phyloP scores from a whole-genome alignment of 2,113 vertebrate species.

The Antennarius striatus region DNA sequence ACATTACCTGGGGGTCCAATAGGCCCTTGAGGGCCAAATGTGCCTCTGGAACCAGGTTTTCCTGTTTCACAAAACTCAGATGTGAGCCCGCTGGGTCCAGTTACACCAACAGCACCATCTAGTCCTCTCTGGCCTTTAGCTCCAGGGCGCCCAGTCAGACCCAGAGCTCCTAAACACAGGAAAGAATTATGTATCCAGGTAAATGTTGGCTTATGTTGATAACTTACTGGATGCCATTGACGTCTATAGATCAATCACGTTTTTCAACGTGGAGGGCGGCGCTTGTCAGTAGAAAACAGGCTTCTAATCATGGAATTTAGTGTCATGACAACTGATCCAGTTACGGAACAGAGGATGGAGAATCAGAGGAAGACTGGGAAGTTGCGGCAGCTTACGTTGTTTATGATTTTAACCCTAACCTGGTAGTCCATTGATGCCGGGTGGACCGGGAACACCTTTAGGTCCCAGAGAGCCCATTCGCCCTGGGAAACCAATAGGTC shows the following conservation, averaged over 20 bases:
- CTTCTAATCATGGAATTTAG: too few species aligned
- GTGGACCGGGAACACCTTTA: slow-evolving; percentile 75
- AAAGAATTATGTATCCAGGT: background rate
- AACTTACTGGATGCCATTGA: too few species aligned
- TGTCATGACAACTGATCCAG: too few species aligned
- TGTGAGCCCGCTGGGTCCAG: slow-evolving; percentile 41
- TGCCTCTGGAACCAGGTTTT: slow-evolving; percentile 39
- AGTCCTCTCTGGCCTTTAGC: slow-evolving; percentile 53
- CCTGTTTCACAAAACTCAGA: slow-evolving; percentile 43
- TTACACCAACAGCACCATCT: slow-evolving; percentile 39
- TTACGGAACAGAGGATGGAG: too few species aligned
- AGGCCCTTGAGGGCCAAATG: slow-evolving; percentile 47
- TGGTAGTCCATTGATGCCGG: slow-evolving; percentile 47
- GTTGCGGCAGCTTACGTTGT: too few species aligned
- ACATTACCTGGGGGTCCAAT: slow-evolving; percentile 64
- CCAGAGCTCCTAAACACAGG: slow-evolving; percentile 38
- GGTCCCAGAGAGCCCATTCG: slow-evolving; percentile 60
- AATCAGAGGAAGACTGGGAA: too few species aligned
- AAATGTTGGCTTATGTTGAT: too few species aligned
- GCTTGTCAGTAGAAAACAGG: too few species aligned
- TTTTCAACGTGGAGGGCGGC: too few species aligned
- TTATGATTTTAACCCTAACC: slow-evolving; percentile 40
- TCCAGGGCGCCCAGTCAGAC: slow-evolving; percentile 46
- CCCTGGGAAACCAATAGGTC: slow-evolving; percentile 63
- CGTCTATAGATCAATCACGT: too few species aligned